phyloP scores from a whole-genome alignment of 64 coral and sea anemone species.

The Pocillopora damicornis region DNA sequence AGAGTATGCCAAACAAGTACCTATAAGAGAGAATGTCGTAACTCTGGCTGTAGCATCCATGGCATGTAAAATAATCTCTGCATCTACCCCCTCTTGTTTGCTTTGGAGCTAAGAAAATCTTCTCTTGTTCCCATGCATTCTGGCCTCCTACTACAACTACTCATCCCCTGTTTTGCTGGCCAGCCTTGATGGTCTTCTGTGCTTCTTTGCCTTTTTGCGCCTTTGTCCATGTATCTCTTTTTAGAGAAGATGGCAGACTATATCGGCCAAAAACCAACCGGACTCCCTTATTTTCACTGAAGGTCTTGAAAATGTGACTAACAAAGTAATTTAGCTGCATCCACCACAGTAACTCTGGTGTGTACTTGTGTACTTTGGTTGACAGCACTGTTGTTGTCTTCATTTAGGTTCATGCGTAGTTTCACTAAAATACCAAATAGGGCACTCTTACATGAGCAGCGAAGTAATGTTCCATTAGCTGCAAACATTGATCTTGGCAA shows the following conservation, averaged over 20 bases:
- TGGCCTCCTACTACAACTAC: conserved; percentile 22
- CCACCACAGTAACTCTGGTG: conserved; percentile 15
- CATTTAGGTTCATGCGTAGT: too few relatives aligned
- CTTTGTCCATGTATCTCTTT: neutral
- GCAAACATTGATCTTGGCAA: conserved; percentile 35
- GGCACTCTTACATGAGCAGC: too few relatives aligned
- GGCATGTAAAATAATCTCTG: conserved; percentile 43
- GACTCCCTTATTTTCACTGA: conserved; percentile 8
- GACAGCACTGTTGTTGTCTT: too few relatives aligned
- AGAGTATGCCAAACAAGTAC: too few relatives aligned
- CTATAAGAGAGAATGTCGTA: neutral
- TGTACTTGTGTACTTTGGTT: neutral
- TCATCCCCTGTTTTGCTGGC: neutral
- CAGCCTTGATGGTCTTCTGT: neutral
- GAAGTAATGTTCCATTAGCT: neutral
- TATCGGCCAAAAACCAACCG: conserved; percentile 48
- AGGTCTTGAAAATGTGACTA: conserved; percentile 5
- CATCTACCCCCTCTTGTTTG: neutral
- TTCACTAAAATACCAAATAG: too few relatives aligned
- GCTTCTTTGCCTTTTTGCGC: neutral
- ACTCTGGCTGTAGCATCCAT: conserved; percentile 24
- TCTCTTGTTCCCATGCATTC: conserved; percentile 13
- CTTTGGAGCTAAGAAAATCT: conserved; percentile 3
- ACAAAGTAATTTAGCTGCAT: neutral
- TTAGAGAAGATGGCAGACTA: conserved; percentile 32